A percentile compares a stretch with the other conserved stretches of the same genome.
Conservation (phyloP, 1,140 invertebrate species). For the Colletes latitarsis region DNA sequence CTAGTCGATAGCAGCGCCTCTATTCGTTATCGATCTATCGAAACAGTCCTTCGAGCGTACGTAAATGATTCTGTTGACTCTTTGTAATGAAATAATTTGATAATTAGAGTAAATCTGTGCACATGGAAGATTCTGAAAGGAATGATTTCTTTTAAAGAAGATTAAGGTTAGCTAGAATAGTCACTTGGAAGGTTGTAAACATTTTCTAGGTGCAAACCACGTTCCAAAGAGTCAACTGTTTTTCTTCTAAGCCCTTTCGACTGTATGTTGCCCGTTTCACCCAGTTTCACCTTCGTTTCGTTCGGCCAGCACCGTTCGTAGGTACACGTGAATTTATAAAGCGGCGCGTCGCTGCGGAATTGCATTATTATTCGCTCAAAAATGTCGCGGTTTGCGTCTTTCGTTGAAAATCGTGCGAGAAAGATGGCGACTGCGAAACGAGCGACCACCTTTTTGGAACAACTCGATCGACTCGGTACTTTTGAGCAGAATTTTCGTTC, state of each 20-base stretch:
- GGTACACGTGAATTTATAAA: conserved; percentile 22
- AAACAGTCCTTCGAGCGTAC: background rate
- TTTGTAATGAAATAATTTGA: too few species aligned
- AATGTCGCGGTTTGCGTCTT: conserved; percentile 10
- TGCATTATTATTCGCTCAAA: conserved; percentile 34
- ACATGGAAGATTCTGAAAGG: too few species aligned
- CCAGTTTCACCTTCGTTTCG: background rate
- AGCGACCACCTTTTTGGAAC: conserved; percentile 16
- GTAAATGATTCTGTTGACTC: too few species aligned
- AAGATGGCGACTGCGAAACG: conserved; percentile 15
- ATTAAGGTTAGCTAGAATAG: too few species aligned
- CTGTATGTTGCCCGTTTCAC: background rate
- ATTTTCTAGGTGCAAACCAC: too few species aligned
- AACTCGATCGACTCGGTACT: conserved; percentile 19
- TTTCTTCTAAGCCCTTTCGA: background rate
- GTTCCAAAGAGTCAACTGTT: background rate
- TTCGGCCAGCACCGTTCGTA: conserved; percentile 14
- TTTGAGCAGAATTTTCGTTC: too few species aligned
- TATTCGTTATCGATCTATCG: conserved; percentile 34
- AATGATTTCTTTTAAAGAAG: too few species aligned
- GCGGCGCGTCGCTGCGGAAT: conserved; percentile 47
- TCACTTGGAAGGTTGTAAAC: too few species aligned
- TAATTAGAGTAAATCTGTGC: too few species aligned
- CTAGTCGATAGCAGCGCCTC: too few species aligned
- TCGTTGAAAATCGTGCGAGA: conserved; percentile 23